These are phyloP conservation scores for Amiota minor DNA, from an alignment of 2,888 invertebrate species.

Conservation along the genomic window DNA sequence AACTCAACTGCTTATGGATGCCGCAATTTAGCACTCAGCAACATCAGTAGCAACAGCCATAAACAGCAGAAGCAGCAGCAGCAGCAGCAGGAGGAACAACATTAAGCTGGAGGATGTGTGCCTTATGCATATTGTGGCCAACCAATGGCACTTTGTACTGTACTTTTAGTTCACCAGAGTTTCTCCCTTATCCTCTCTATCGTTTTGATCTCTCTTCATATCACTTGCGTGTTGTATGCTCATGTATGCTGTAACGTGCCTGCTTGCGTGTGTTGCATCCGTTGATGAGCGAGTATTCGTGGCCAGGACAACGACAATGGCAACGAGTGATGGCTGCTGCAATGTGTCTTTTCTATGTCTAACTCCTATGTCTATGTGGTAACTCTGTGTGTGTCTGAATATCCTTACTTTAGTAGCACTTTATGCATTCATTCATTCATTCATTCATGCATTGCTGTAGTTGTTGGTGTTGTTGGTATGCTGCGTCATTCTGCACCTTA, in stretches of 20 bases:
- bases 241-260: slow-evolving; percentile 13
- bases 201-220: no score
- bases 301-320: no score
- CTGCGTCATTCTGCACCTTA: not conserved
- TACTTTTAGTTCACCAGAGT: not conserved
- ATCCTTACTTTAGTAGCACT: not conserved
- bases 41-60: not conserved
- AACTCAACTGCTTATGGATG: not conserved
- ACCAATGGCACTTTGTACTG: slow-evolving; percentile 6
- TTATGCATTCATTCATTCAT: not conserved
- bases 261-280: slow-evolving; percentile 21
- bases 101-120: not conserved
- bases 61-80: not conserved
- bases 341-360: slow-evolving; percentile 37
- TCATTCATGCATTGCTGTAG: not conserved
- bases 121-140: not conserved
- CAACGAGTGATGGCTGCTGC: slow-evolving; percentile 50
- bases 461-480: not conserved
- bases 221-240: not conserved
- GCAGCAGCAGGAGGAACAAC: not conserved
- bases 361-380: not conserved
- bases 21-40: not conserved
- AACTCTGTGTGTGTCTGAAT: not conserved
- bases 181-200: no score
- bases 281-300: not conserved